phyloP scores from a whole-genome alignment of 2,888 invertebrate genomes.

The Hemistola chrysoprasaria region DNA sequence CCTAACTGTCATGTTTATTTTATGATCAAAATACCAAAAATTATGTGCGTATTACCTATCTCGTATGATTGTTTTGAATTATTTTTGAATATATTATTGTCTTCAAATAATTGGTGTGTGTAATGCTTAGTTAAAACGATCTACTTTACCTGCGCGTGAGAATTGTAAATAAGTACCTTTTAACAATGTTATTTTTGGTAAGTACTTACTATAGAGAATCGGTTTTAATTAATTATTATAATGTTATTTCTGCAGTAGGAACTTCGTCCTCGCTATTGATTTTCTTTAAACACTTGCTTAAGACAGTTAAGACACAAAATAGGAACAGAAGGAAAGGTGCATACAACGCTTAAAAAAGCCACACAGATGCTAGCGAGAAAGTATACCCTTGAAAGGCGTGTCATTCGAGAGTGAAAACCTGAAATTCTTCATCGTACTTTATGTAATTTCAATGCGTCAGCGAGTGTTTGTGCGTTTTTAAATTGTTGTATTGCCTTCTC shows the following conservation, averaged over 20 bases:
- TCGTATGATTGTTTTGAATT: constrained; percentile 22
- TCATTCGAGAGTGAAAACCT: too few species aligned
- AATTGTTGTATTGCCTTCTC: too few species aligned
- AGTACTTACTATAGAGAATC: constrained; percentile 55
- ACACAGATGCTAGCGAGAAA: too few species aligned
- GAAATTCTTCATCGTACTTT: too few species aligned
- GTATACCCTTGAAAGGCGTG: too few species aligned
- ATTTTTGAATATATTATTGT: constrained; percentile 10
- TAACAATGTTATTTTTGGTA: constrained; percentile 47
- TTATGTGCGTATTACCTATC: constrained; percentile 27
- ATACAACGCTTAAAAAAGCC: too few species aligned
- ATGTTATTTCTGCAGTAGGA: constrained; percentile 42
- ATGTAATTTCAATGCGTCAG: too few species aligned
- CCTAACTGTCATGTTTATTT: constrained; percentile 63
- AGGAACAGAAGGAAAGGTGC: too few species aligned
- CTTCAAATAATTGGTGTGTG: constrained; percentile 41
- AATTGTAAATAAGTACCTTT: constrained; percentile 39
- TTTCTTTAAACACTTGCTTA: constrained; percentile 29
- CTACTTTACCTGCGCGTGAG: constrained; percentile 32
- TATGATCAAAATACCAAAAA: constrained; percentile 70
- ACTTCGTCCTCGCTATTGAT: constrained; percentile 63
- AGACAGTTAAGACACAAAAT: constrained; percentile 54
- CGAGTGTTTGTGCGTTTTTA: too few species aligned
- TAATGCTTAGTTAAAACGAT: constrained; percentile 18
- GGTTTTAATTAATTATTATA: constrained; percentile 44